A percentile compares a stretch with the other conserved stretches of the same genome.
Evolutionary conservation across 1,140 invertebrate species (phyloP).

Genomic region (Mactra quadrangularis): DNA sequence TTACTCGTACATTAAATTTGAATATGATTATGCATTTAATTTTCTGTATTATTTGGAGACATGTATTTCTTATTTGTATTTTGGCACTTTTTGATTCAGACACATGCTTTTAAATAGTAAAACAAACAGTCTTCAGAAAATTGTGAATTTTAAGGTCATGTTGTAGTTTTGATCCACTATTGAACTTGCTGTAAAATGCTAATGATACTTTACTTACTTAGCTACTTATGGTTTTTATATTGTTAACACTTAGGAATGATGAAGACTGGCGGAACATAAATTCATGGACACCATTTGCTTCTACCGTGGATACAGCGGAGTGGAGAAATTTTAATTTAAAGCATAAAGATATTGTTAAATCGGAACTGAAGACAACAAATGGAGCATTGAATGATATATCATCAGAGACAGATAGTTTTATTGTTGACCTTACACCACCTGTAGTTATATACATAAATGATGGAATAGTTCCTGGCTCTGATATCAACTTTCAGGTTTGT

Average conservation of each 20-base stretch:
- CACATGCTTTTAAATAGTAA: too few relatives aligned
- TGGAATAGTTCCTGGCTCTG: constrained; percentile 32
- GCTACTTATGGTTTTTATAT: constrained; percentile 37
- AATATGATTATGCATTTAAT: too few relatives aligned
- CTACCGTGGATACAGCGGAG: not conserved
- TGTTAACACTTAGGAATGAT: not conserved
- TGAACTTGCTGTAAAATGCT: too few relatives aligned
- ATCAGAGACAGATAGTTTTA: constrained; percentile 62
- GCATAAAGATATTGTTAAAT: constrained; percentile 67
- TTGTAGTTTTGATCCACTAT: too few relatives aligned
- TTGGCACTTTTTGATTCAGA: too few relatives aligned
- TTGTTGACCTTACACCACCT: constrained; percentile 72
- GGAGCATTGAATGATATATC: constrained; percentile 64
- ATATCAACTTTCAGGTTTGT: constrained; percentile 45
- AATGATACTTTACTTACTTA: not conserved
- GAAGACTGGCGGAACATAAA: constrained; percentile 21
- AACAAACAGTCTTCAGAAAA: too few relatives aligned
- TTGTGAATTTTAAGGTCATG: too few relatives aligned
- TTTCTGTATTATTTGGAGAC: too few relatives aligned
- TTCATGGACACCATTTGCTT: constrained; percentile 58
- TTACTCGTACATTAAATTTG: too few relatives aligned
- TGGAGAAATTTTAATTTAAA: constrained; percentile 68
- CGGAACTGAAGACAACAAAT: constrained; percentile 63
- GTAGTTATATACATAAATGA: constrained; percentile 62
- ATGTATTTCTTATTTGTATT: too few relatives aligned